Percentiles rank a stretch among this genome's conserved stretches.
Evolutionary conservation across 2,797 vertebrate species (phyloP).

Genomic region (Eulemur mongoz): DNA sequence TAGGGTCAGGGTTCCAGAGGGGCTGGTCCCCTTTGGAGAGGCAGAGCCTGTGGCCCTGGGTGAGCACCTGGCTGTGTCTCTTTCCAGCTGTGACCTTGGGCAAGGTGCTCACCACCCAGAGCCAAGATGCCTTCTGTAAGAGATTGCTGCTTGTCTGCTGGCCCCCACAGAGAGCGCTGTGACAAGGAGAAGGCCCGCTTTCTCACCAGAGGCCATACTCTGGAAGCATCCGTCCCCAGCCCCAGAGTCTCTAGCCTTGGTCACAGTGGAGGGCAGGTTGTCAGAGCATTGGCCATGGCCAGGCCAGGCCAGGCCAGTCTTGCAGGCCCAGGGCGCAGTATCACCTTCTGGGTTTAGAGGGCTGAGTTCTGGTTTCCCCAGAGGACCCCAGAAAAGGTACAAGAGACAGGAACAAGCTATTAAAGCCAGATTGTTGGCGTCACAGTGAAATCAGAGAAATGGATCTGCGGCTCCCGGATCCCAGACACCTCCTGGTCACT

Average conservation of each 20-base stretch:
- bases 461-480: accelerated
- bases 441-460: background rate
- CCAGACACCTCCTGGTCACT: background rate
- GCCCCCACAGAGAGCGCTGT: background rate
- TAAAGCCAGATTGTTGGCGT: background rate
- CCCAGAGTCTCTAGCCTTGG: background rate
- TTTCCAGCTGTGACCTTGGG: background rate
- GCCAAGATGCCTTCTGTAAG: background rate
- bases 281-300: background rate
- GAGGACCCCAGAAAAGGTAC: background rate
- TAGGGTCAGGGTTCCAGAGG: background rate
- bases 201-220: background rate
- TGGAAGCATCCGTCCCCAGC: background rate
- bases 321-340: background rate
- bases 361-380: background rate
- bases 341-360: background rate
- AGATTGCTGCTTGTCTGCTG: background rate
- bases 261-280: background rate
- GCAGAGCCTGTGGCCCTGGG: too few species aligned
- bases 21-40: background rate
- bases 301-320: background rate
- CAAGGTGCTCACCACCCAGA: background rate
- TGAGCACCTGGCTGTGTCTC: background rate
- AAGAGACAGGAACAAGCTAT: background rate
- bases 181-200: background rate